Evolutionary conservation across 1,140 invertebrate genomes (phyloP).

Genomic region (Drosophila nannoptera): DNA sequence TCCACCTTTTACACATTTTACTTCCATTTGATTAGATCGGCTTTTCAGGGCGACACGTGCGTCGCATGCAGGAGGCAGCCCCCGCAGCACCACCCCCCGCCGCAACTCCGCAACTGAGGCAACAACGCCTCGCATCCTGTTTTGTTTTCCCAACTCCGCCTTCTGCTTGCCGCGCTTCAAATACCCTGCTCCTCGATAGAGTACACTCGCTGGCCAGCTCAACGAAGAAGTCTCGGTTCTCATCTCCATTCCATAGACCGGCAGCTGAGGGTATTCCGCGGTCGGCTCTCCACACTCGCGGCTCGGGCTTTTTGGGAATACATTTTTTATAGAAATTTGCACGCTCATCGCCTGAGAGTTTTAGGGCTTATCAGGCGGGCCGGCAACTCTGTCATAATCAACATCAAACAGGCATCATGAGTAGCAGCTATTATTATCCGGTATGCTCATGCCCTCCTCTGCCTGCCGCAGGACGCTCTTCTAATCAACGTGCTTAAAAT

Average conservation of each 20-base stretch:
- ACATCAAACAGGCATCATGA: conserved; percentile 70
- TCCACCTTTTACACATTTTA: conserved; percentile 77
- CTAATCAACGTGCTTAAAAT: conserved; percentile 66
- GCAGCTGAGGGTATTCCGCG: conserved; percentile 2
- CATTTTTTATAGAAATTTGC: conserved; percentile 57
- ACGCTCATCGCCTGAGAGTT: conserved; percentile 68
- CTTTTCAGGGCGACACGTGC: conserved; percentile 70
- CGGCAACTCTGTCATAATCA: conserved; percentile 72
- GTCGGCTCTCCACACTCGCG: background rate
- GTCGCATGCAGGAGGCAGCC: conserved; percentile 17
- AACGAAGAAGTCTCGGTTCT: too few species aligned
- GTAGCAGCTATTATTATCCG: conserved; percentile 68
- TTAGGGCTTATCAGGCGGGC: conserved; percentile 63
- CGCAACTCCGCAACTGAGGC: background rate
- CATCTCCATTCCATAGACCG: too few species aligned
- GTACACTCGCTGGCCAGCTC: too few species aligned
- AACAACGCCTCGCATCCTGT: conserved; percentile 63
- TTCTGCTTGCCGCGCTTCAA: background rate
- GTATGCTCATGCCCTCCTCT: conserved; percentile 13
- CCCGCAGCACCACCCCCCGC: too few species aligned
- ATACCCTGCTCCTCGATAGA: conserved; percentile 12
- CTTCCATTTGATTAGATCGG: conserved; percentile 76
- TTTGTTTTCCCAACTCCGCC: conserved; percentile 57
- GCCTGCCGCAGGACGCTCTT: conserved; percentile 26
- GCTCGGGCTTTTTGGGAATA: conserved; percentile 1